phyloP scores from a whole-genome alignment of 2,797 vertebrate species.

The Iguana delicatissima region DNA sequence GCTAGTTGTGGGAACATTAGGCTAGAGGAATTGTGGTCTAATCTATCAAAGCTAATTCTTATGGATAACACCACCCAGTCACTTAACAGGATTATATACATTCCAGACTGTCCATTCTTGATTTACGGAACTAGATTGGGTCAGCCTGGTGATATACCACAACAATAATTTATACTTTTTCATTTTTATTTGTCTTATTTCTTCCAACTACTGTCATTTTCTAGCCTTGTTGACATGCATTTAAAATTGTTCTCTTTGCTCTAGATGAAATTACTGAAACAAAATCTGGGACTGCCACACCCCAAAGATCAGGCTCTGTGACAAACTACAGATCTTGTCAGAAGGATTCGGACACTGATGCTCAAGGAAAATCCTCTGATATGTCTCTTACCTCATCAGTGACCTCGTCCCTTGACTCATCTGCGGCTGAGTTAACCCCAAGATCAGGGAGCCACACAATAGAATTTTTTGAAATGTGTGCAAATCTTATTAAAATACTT shows the following conservation, averaged over 20 bases:
- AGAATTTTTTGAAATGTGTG: slow-evolving; percentile 99
- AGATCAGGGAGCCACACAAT: slow-evolving; percentile 98
- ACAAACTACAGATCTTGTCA: slow-evolving; percentile 89
- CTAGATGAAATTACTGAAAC: slow-evolving; percentile 93
- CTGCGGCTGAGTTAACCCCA: slow-evolving; percentile 84
- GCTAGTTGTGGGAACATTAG: background rate
- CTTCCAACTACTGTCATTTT: background rate
- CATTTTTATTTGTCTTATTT: background rate
- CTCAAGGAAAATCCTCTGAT: slow-evolving; percentile 86
- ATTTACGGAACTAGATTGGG: background rate
- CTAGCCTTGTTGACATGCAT: background rate
- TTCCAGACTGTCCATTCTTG: background rate
- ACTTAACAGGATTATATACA: background rate
- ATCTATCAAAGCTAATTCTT: background rate
- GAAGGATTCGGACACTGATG: slow-evolving; percentile 89
- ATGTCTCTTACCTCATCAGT: slow-evolving; percentile 91
- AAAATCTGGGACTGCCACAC: slow-evolving; percentile 94
- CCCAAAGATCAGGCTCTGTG: slow-evolving; percentile 92
- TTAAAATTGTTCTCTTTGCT: background rate
- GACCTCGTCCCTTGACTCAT: slow-evolving; percentile 93
- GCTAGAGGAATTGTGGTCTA: background rate
- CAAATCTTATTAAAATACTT: slow-evolving; percentile 99
- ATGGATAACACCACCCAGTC: background rate
- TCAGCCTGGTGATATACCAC: background rate
- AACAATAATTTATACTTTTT: background rate